Evolutionary conservation across 2,888 invertebrate species (phyloP).

Genomic region (Halictus quadricinctus): DNA sequence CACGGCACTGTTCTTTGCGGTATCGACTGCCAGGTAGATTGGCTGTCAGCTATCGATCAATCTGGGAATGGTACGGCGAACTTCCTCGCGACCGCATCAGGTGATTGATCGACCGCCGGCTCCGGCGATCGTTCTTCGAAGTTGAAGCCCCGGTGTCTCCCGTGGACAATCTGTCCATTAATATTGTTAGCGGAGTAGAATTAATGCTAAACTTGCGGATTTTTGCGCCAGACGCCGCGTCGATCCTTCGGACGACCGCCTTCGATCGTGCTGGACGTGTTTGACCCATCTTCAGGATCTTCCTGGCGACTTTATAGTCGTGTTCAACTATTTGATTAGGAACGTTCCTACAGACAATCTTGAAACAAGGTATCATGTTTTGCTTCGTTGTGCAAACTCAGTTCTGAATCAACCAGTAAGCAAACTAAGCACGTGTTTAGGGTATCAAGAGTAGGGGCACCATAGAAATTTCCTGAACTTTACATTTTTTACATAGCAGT

Average conservation of each 20-base stretch:
- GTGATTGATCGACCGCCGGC: constrained; percentile 43
- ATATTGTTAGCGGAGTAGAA: neutral
- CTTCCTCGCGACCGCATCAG: neutral
- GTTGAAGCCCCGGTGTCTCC: neutral
- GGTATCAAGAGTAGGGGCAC: no score
- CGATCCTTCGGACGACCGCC: neutral
- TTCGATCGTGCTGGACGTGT: neutral
- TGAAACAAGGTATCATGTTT: no score
- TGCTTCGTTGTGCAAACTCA: no score
- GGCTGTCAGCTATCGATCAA: constrained; percentile 40
- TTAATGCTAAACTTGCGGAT: constrained; percentile 1
- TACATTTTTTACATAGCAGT: no score
- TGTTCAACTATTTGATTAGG: neutral
- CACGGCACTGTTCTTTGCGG: neutral
- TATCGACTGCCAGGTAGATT: constrained; percentile 16
- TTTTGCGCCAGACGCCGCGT: neutral
- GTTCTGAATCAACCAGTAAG: no score
- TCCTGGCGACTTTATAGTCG: neutral
- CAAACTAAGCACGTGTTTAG: no score
- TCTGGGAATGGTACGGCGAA: neutral
- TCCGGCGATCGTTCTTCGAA: constrained; percentile 23
- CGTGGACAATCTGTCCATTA: neutral
- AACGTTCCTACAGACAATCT: no score
- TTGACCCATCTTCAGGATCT: neutral
- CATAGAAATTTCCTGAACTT: no score